Evolutionary conservation across 2,797 vertebrate genomes (phyloP).

Genomic region (Remorina albescens): DNA sequence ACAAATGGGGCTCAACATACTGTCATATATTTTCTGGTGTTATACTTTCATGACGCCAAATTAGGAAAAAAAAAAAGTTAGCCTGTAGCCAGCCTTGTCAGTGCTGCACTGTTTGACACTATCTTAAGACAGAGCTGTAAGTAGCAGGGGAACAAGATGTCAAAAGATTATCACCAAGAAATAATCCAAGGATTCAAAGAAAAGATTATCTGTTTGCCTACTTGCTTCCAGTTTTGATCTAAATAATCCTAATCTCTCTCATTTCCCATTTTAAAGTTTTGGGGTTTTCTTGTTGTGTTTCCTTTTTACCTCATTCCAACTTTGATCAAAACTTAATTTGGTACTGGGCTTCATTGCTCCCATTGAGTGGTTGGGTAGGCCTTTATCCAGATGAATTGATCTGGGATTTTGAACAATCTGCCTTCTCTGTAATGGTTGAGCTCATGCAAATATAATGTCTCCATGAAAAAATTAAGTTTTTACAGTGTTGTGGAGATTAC

Average conservation of each 20-base stretch:
- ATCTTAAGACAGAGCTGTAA: conserved; percentile 66
- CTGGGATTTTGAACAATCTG: conserved; percentile 55
- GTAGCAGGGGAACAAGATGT: conserved; percentile 68
- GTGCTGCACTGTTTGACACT: conserved; percentile 55
- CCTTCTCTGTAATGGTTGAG: conserved; percentile 24
- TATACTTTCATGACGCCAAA: conserved; percentile 49
- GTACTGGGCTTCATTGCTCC: conserved; percentile 34
- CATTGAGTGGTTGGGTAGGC: conserved; percentile 58
- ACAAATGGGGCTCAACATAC: conserved; percentile 30
- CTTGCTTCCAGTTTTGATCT: conserved; percentile 66
- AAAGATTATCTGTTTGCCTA: conserved; percentile 68
- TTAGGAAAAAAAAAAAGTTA: conserved; percentile 45
- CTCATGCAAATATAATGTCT: conserved; percentile 28
- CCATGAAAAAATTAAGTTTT: conserved; percentile 48
- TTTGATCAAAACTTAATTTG: conserved; percentile 69
- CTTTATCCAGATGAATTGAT: conserved; percentile 53
- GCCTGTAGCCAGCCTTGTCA: conserved; percentile 41
- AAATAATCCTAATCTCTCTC: conserved; percentile 73
- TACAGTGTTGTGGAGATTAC: conserved; percentile 2
- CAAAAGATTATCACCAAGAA: conserved; percentile 71
- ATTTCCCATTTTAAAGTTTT: conserved; percentile 42
- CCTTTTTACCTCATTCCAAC: conserved; percentile 55
- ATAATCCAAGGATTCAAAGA: conserved; percentile 72
- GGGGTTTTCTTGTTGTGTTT: conserved; percentile 52
- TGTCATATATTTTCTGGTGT: conserved; percentile 44